Base-by-base conservation (phyloP, 2,888 invertebrate species). In the Rotaria macrura region DNA sequence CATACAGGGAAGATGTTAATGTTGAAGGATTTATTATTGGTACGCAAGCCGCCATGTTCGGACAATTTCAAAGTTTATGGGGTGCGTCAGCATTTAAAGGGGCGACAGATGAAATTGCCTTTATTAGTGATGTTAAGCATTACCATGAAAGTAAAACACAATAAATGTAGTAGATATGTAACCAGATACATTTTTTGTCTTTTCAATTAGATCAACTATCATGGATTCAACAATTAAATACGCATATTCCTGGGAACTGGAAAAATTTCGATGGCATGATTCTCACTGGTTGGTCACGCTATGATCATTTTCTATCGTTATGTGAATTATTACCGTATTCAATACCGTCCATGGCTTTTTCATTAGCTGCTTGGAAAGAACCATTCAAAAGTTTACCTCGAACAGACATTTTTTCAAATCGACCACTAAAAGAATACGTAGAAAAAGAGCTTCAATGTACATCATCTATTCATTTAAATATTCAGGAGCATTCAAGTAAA, bases 271-370 rank as follows among this genome's bases (percentile, higher is more conserved):
- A 85, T 43, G 87, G 87, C 29, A 54, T 87, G 25, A 85, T 83
- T 10, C 25, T 87, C 3, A 85, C 87, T 40, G 87, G 87, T n/a
- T 87, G 87, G 87, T 87, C 87, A 43, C 85, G 87, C 86, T 92
- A 90, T 89, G 91, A 91, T 87, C 92, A 92, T 88, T 91, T 90
- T 87, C 89, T 90, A 10, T 89, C 91, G 1, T 88, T 92, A 49
- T 92, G 92, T 89, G 92, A 92, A 87, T 88, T 92, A 23, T 88
- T 92, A 6, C 92, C 92, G 2, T 89, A 89, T 52, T 91, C 90
- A 7, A 87, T 92, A 4, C 92, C 92, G 5, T 89, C 90, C 40
- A 88, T 92, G n/a, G 90, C 89, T 4, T 55, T 87, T 17, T 87
- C 86, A 72, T 83, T 87, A n/a, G 65, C 65, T 34, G 65, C 65